Percentiles rank a stretch among this genome's conserved stretches.
Evolutionary conservation across 2,797 vertebrate genomes (phyloP).

Genomic region (Notolabrus celidotus): DNA sequence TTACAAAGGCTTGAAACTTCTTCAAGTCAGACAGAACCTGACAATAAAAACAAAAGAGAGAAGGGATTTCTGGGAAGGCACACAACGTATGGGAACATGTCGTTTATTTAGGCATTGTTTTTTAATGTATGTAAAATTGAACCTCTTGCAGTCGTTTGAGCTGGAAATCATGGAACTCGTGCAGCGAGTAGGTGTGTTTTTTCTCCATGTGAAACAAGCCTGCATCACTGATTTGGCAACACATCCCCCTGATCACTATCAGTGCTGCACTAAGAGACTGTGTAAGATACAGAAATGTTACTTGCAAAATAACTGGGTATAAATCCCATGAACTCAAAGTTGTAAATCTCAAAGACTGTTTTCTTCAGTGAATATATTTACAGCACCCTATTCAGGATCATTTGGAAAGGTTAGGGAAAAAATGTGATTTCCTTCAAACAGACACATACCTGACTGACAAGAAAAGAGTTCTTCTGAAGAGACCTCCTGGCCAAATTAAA

Average conservation of each 20-base stretch:
- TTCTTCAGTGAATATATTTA: not conserved
- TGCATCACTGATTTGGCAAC: slow-evolving; percentile 83
- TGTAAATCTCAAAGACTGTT: not conserved
- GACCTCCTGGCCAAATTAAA: slow-evolving; percentile 71
- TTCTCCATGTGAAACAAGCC: slow-evolving; percentile 84
- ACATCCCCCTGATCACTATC: slow-evolving; percentile 89
- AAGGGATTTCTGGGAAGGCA: not conserved
- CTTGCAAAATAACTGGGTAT: not conserved
- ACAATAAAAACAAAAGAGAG: slow-evolving; percentile 28
- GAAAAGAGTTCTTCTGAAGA: slow-evolving; percentile 83
- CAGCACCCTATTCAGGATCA: no score
- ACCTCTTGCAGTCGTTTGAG: slow-evolving; percentile 84
- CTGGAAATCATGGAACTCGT: slow-evolving; percentile 84
- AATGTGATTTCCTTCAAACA: not conserved
- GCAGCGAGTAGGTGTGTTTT: slow-evolving; percentile 83
- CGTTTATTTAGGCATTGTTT: no score
- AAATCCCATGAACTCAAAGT: no score
- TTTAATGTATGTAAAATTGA: no score
- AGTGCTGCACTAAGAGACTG: slow-evolving; percentile 87
- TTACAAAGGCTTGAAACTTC: slow-evolving; percentile 86
- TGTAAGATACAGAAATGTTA: slow-evolving; percentile 25
- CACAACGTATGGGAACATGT: not conserved
- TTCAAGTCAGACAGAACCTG: slow-evolving; percentile 81
- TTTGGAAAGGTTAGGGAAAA: no score
- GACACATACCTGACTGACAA: slow-evolving; percentile 84